phyloP scores from a whole-genome alignment of 1,140 invertebrate genomes.

The Trichoplusia ni region DNA sequence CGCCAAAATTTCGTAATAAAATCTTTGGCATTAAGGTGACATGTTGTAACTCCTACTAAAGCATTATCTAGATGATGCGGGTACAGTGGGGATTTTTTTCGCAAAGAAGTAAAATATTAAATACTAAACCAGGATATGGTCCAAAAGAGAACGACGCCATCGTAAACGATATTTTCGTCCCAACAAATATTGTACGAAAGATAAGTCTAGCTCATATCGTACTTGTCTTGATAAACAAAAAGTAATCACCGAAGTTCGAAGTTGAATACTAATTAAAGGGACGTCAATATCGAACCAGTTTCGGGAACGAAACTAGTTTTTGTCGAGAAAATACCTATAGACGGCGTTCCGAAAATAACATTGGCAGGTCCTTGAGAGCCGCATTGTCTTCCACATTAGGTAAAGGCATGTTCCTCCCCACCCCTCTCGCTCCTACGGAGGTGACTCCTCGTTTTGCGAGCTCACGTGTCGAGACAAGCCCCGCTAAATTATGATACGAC shows the following conservation, averaged over 20 bases:
- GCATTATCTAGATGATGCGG: too few relatives aligned
- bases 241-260: neutral
- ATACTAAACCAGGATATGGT: too few relatives aligned
- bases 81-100: too few relatives aligned
- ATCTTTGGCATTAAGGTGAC: too few relatives aligned
- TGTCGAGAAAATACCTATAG: conserved; percentile 22
- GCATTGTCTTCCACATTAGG: conserved; percentile 77
- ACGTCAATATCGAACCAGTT: conserved; percentile 17
- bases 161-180: too few relatives aligned
- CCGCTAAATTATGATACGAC: conserved; percentile 25
- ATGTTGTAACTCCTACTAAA: too few relatives aligned
- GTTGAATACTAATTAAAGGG: conserved; percentile 1
- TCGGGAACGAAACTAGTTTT: conserved; percentile 25
- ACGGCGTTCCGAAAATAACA: conserved; percentile 49
- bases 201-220: too few relatives aligned
- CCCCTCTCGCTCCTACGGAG: conserved; percentile 16
- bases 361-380: conserved; percentile 52
- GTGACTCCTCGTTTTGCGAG: conserved; percentile 41
- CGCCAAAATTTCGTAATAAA: too few relatives aligned
- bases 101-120: too few relatives aligned
- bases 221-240: neutral
- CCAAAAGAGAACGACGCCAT: too few relatives aligned
- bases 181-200: too few relatives aligned
- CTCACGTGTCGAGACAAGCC: conserved; percentile 48
- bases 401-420: conserved; percentile 60